These are phyloP conservation scores for Nothura maculosa DNA, from an alignment of 2,797 vertebrate genomes.

Conservation along the genomic window DNA sequence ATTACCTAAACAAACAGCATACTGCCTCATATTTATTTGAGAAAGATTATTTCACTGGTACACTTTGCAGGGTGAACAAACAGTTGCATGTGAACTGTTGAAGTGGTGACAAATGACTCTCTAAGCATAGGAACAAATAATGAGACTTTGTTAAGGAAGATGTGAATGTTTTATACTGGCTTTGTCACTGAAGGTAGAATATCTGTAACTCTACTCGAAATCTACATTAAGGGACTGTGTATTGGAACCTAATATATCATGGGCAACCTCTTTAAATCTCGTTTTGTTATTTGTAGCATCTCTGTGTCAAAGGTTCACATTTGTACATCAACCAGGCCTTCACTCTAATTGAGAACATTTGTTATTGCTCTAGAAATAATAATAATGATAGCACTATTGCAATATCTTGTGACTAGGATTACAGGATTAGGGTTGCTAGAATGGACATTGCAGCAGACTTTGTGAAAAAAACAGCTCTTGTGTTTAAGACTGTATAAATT, in stretches of 20 bases:
- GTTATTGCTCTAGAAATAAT: background rate
- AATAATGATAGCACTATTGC: background rate
- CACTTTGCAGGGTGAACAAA: background rate
- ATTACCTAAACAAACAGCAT: background rate
- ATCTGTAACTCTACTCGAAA: background rate
- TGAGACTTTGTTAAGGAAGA: background rate
- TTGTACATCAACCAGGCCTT: background rate
- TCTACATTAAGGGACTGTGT: background rate
- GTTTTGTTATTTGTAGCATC: background rate
- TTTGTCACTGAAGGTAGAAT: background rate
- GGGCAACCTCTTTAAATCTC: background rate
- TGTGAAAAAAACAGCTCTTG: background rate
- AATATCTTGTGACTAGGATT: background rate
- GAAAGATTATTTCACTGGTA: background rate
- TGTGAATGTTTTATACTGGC: background rate
- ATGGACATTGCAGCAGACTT: background rate
- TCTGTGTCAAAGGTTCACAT: background rate
- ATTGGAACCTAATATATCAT: background rate
- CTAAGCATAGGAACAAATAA: background rate
- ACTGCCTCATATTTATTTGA: background rate
- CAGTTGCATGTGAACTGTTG: background rate
- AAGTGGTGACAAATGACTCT: background rate
- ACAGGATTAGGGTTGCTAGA: background rate
- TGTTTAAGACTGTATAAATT: background rate
- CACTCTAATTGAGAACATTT: background rate